Evolutionary conservation across 2,888 invertebrate genomes (phyloP), one percentile per base, ranked within the genome.

Genomic region (Aleiodes leptofemur): DNA sequence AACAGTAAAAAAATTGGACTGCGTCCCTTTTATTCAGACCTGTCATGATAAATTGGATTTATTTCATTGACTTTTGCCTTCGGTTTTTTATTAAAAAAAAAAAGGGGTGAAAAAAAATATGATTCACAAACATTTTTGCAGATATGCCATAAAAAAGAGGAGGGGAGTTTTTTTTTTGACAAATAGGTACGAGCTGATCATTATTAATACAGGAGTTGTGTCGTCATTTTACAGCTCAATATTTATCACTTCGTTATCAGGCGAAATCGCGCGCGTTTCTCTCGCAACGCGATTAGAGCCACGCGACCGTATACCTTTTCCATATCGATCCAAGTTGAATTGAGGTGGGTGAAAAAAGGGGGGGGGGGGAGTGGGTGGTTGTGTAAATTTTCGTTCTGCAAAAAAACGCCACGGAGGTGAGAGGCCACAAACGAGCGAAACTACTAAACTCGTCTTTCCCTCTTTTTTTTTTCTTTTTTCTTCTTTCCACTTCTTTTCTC

Each of bases 261-360:
- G 51, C 2, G n/a, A 23, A 23, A 31, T 13, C 51, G 53, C 64
- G 61, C 48, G 23, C 23, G 50, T 68, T 64, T 66, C 56, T 72
- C 72, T 72, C 34, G 50, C 53, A 64, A 16, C 38, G 74, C 72
- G 78, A 78, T 78, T 78, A 78, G 73, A 73, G 71, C 74, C 78
- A 78, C 76, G 78, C 78, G 78, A 78, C 74, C 73, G 56, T 78
- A 43, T 61, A 43, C 64, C 56, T 48, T 34, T n/a, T 70, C 43
- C 7, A 43, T 43, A 70, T 70, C 70, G 70, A 70, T 70, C 43
- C 38, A 23, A 13, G n/a, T n/a, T n/a, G 34, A 29, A 57, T 57
- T 23, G 57, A 57, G 23, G 13, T 9, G 23, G 31, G 29, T 7
- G 8, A n/a, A 13, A n/a, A 11, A 6, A 53, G 2, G 0, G 4